A percentile compares a stretch with the other conserved stretches of the same genome.
These are phyloP conservation scores for Carlito syrichta DNA, from an alignment of 2,113 vertebrate genomes.

Conservation along the genomic window DNA sequence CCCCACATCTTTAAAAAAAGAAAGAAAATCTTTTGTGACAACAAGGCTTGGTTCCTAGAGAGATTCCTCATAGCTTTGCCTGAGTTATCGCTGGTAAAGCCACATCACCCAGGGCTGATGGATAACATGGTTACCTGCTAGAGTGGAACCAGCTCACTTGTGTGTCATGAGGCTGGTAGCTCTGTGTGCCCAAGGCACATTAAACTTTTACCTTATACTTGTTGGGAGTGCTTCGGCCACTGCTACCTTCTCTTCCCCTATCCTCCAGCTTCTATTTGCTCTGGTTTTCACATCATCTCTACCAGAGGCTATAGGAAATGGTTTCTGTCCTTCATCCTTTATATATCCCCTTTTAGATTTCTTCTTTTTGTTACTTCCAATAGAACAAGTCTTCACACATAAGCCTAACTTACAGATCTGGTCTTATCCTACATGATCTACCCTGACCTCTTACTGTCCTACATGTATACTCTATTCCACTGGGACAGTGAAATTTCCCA, in stretches of 20 bases:
- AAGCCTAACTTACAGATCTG: background rate
- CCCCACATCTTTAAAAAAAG: no score
- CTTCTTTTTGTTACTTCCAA: background rate
- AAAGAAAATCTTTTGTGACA: no score
- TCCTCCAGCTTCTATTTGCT: background rate
- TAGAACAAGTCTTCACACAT: background rate
- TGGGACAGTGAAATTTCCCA: background rate
- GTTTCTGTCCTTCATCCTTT: background rate
- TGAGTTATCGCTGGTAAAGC: background rate
- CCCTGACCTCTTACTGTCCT: background rate
- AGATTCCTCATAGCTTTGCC: background rate
- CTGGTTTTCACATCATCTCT: background rate
- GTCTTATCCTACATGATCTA: background rate
- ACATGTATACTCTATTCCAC: background rate
- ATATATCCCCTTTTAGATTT: background rate
- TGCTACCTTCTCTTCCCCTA: background rate
- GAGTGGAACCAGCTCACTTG: constrained; percentile 57
- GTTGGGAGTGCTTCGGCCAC: constrained; percentile 15
- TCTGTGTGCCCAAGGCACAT: constrained; percentile 3
- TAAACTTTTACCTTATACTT: constrained; percentile 52
- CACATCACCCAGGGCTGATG: background rate
- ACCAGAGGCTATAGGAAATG: background rate
- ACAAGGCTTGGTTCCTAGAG: background rate
- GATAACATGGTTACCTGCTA: constrained; percentile 29
- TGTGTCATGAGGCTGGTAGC: constrained; percentile 25